Evolutionary conservation across 2,113 vertebrate species (phyloP), one percentile per base, ranked within the genome.

Genomic region (Glareola pratincola): DNA sequence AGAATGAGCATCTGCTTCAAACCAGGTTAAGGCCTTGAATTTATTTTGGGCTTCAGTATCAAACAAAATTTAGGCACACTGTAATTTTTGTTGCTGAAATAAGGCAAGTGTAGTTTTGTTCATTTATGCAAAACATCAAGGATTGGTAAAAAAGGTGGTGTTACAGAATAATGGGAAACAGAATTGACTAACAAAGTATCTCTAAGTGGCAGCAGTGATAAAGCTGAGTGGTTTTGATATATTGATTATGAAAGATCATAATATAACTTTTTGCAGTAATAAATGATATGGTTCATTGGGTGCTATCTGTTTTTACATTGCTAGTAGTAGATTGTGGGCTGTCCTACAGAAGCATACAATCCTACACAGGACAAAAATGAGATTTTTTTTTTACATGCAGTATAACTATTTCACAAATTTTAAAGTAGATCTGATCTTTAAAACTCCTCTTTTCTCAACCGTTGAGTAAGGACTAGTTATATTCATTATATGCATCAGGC

Each of bases 331-430:
- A 15, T 69, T 21, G 13, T n/a, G 36, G 24, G 12, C 37, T 47
- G 4, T 74, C 75, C 22, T 63, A n/a, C 34, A 88, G 53, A 51
- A 41, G 43, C 14, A 45, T 54, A 37, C 20, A 60, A 27, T 48
- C 24, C 6, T 57, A 17, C 1, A 1, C 2, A 0, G 5, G 37
- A 37, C 24, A 69, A 50, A 85, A 81, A 45, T 8, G 4, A 36
- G 37, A 39, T 30, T 22, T 60, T 59, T 51, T 56, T 56, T 62
- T 48, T 54, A 32, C 13, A 27, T 2, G 2, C 16, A 32, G 0
- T 83, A 1, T 32, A 67, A 78, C 3, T 30, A 18, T 83, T 56
- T 56, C 8, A 53, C 26, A 36, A 45, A 41, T 53, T 92, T 64
- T 57, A 53, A 63, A 57, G 43, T 59, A 73, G 29, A 29, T 47